These are phyloP conservation scores for Lithobates pipiens DNA, from an alignment of 2,797 vertebrate genomes.

Conservation along the genomic window DNA sequence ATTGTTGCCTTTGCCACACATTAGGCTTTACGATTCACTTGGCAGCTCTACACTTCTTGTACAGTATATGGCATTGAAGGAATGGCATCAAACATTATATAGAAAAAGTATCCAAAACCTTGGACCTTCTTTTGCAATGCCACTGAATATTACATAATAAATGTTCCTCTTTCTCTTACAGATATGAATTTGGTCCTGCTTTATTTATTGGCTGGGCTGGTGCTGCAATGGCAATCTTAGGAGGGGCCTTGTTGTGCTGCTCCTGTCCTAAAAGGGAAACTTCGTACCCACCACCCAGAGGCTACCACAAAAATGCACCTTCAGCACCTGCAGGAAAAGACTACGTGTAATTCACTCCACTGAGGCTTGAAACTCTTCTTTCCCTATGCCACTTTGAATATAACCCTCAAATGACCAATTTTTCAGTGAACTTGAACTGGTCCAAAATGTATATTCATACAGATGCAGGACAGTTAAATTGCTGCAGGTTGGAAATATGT, in stretches of 20 bases:
- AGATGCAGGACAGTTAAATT: not conserved
- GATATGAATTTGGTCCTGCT: constrained; percentile 88
- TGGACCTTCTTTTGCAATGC: too few relatives aligned
- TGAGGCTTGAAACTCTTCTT: constrained; percentile 20
- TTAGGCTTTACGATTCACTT: too few relatives aligned
- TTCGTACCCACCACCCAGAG: constrained; percentile 75
- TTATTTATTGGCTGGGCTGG: constrained; percentile 89
- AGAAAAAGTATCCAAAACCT: too few relatives aligned
- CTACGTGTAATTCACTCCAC: constrained; percentile 78
- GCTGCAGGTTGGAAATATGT: not conserved
- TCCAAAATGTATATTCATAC: not conserved
- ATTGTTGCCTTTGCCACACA: too few relatives aligned
- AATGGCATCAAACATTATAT: too few relatives aligned
- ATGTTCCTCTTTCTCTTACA: constrained; percentile 62
- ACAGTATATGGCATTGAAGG: too few relatives aligned
- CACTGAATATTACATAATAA: too few relatives aligned
- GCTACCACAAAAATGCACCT: constrained; percentile 76
- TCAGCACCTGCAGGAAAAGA: constrained; percentile 75
- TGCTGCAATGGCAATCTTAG: constrained; percentile 81
- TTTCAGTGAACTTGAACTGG: constrained; percentile 3
- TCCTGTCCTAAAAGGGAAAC: constrained; percentile 78
- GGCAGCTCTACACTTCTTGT: too few relatives aligned
- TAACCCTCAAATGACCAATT: not conserved
- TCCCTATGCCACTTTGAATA: constrained; percentile 1
- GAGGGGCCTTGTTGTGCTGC: constrained; percentile 84